Evolutionary conservation across 2,797 vertebrate species (phyloP), one percentile per base, ranked within the genome.

Genomic region (Tenualosa ilisha): DNA sequence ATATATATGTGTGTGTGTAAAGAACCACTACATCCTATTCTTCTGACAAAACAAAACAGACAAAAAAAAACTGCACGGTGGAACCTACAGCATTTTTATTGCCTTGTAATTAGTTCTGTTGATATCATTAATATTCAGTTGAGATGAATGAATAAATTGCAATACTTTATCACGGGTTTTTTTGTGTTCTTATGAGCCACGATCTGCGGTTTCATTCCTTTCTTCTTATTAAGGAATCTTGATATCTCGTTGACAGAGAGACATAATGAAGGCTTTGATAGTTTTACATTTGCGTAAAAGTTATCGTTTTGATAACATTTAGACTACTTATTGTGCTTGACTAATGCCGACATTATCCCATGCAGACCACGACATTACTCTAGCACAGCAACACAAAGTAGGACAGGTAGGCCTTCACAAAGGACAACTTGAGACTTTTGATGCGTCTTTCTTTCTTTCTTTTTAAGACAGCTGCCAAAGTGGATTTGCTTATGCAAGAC

Each of bases 11-110:
- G 31, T 88, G 92, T 95, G 94, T 95, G 94, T 93, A 94, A 96
- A 95, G 93, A 96, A 96, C 95, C 95, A 96, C 95, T 95, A 95
- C 92, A 93, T 93, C 89, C 90, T 93, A 93, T 94, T 93, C 91
- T 92, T 93, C 92, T 89, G 83, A 91, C 91, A 87, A 75, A 75
- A 17, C 68, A 89, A 91, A 85, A 31, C 31, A 31, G 31, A 51
- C 50, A 51, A 9, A 51, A 51, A 49, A 89, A 91, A 89, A 92
- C 92, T 91, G 91, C 93, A 93, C 92, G 82, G 87, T 90, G 92
- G 94, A 93, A 93, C 94, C 89, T 85, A 89, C 85, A 88, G 81
- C 75, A 81, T 91, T 95, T 93, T 95, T 94, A 93, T 95, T 94
- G 93, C 89, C 90, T 89, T 95, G 93, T 95, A 93, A 94, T 91